Evolutionary conservation across 2,888 invertebrate genomes (phyloP).

Genomic region (Fragum fragum): DNA sequence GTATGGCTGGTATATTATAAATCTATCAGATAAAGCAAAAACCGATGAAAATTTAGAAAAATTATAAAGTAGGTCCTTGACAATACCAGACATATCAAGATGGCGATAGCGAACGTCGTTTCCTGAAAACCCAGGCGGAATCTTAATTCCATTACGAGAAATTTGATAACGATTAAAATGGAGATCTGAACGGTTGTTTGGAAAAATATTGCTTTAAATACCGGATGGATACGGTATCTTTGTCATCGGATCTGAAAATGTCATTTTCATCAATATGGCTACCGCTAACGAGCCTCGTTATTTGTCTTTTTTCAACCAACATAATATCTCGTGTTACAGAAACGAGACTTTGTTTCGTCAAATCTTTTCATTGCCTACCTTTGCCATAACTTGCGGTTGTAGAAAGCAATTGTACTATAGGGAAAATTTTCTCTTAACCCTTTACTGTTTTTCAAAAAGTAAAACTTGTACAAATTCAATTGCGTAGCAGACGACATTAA

Average conservation of each 20-base stretch:
- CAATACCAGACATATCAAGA: conserved; percentile 38
- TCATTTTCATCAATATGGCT: conserved; percentile 40
- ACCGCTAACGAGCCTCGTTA: conserved; percentile 35
- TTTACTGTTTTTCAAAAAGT: no score
- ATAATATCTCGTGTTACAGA: conserved; percentile 10
- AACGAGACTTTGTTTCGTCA: conserved; percentile 19
- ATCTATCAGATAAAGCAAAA: conserved; percentile 35
- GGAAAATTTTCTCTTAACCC: no score
- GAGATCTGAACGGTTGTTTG: conserved; percentile 31
- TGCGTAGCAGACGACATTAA: no score
- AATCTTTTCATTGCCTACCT: no score
- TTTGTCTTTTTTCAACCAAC: conserved; percentile 7
- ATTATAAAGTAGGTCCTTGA: conserved; percentile 42
- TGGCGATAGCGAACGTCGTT: conserved; percentile 40
- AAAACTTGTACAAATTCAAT: no score
- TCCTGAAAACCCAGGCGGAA: conserved; percentile 44
- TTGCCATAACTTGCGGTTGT: no score
- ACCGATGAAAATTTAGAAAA: conserved; percentile 36
- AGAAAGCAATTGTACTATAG: no score
- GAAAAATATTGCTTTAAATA: conserved; percentile 41
- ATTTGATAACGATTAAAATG: conserved; percentile 48
- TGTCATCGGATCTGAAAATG: conserved; percentile 39
- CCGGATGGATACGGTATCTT: conserved; percentile 38
- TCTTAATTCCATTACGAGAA: conserved; percentile 61
- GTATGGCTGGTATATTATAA: conserved; percentile 7